Conservation (phyloP, 2,113 vertebrate species). For the Saccopteryx bilineata region DNA sequence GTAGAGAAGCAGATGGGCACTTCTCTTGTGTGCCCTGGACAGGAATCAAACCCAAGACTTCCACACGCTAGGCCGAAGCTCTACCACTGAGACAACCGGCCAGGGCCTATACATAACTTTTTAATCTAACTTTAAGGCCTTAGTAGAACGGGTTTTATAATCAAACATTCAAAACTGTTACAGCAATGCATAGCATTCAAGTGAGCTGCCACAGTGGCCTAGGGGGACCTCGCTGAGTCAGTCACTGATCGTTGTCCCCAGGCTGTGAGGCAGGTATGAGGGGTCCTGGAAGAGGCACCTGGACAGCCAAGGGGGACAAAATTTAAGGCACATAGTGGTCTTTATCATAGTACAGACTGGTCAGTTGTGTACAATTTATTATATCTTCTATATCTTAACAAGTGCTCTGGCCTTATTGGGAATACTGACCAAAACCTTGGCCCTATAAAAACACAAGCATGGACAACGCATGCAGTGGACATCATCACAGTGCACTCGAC, state of each 20-base stretch:
- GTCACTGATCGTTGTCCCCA: not conserved
- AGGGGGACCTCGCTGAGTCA: not conserved
- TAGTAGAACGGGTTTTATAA: not conserved
- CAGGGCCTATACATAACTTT: not conserved
- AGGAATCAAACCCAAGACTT: no score
- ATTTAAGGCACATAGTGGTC: not conserved
- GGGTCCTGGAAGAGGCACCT: not conserved
- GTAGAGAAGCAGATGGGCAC: no score
- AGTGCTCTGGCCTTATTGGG: not conserved
- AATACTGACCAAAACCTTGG: not conserved
- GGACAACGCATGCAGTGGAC: not conserved
- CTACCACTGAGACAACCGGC: no score
- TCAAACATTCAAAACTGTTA: not conserved
- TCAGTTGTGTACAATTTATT: not conserved
- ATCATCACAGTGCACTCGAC: not conserved
- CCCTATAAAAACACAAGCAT: not conserved
- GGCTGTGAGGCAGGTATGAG: not conserved
- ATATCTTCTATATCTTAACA: not conserved
- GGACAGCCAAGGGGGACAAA: not conserved
- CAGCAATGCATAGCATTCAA: fast-evolving
- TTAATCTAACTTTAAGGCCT: not conserved
- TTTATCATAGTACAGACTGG: not conserved
- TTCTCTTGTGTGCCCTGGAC: no score
- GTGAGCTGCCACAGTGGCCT: not conserved
- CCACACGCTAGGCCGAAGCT: no score